These are phyloP conservation scores for Octodon degus DNA, from an alignment of 2,113 vertebrate species.

Conservation along the genomic window DNA sequence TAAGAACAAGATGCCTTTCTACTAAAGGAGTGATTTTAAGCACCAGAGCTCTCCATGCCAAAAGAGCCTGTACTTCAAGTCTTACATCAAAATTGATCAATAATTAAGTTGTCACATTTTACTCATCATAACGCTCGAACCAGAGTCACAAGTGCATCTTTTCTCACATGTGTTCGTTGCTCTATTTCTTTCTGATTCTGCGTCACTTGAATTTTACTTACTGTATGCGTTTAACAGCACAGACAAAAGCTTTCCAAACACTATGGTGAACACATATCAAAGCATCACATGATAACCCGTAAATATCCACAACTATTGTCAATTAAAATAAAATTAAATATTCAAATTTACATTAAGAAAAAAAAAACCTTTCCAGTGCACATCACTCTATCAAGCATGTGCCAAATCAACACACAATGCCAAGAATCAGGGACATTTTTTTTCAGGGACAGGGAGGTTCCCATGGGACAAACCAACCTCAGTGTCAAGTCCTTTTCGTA, in stretches of 20 bases:
- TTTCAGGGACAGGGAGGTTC: constrained; percentile 54
- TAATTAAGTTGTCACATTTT: constrained; percentile 3
- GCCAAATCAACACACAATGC: constrained; percentile 42
- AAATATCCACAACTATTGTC: not conserved
- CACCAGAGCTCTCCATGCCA: not conserved
- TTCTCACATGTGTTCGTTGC: not conserved
- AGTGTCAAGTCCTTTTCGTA: not conserved
- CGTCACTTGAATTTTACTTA: constrained; percentile 53
- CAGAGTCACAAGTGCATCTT: accelerated
- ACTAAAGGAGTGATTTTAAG: not conserved
- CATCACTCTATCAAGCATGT: not conserved
- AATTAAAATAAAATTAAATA: not conserved
- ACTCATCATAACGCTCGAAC: not conserved
- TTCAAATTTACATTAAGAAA: not conserved
- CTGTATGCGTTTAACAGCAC: constrained; percentile 53
- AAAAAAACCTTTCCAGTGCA: not conserved
- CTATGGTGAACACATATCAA: not conserved
- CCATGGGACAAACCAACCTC: not conserved
- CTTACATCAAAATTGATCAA: not conserved
- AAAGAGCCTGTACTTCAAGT: not conserved
- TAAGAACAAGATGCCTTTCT: not conserved
- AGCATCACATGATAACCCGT: not conserved
- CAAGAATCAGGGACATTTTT: not conserved
- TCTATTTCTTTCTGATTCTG: not conserved
- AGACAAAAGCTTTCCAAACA: constrained; percentile 51